Percentiles rank a stretch among this genome's conserved stretches.
Conservation (phyloP, 2,113 vertebrate genomes). For the Cebus imitator region DNA sequence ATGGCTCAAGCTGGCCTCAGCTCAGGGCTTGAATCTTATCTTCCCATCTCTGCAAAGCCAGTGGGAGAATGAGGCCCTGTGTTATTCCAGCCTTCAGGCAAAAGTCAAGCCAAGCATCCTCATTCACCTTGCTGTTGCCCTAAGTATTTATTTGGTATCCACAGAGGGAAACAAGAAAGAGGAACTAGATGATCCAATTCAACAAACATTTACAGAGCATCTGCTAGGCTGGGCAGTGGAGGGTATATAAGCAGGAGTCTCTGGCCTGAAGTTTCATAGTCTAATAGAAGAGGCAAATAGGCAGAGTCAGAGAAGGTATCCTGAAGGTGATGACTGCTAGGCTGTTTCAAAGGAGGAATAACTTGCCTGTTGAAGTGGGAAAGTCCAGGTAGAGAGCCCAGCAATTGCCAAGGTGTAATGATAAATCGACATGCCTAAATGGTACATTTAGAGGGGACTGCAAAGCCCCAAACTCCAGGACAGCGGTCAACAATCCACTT, state of each 20-base stretch:
- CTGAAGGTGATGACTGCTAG: not conserved
- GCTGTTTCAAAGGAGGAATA: not conserved
- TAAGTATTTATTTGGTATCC: not conserved
- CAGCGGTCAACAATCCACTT: rapidly evolving
- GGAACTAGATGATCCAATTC: not conserved
- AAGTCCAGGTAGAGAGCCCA: not conserved
- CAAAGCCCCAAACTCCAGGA: not conserved
- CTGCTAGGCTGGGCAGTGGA: not conserved
- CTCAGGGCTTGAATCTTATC: not conserved
- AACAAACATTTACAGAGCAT: not conserved
- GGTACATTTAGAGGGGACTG: not conserved
- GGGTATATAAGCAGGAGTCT: not conserved
- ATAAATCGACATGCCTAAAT: not conserved
- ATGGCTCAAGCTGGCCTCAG: not conserved
- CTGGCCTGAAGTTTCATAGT: not conserved
- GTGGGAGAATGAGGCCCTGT: not conserved
- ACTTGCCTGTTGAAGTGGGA: not conserved
- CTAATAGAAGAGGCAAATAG: not conserved
- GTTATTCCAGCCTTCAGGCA: not conserved
- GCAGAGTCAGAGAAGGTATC: not conserved
- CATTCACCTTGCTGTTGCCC: not conserved
- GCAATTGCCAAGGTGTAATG: not conserved
- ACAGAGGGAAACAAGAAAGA: not conserved
- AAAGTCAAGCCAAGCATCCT: not conserved
- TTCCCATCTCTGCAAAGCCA: not conserved